Evolutionary conservation across 2,797 vertebrate species (phyloP), one percentile per base, ranked within the genome.

Genomic region (Cyclopterus lumpus): DNA sequence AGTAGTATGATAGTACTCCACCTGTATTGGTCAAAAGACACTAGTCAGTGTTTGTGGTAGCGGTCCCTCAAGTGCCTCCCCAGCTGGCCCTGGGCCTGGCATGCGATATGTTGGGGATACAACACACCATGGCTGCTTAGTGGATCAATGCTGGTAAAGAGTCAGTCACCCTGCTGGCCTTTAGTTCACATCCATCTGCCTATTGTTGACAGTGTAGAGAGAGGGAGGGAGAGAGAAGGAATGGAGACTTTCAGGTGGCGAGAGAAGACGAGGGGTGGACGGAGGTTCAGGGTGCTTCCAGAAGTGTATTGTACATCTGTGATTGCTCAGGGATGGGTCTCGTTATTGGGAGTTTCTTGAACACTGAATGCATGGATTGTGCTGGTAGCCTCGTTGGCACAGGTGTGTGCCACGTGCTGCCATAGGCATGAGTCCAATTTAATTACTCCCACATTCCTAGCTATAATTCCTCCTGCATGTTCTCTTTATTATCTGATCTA

Each of bases 351-450:
- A 55, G 54, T 61, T 34, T 55, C 38, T 67, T 76, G 28, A 65
- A 68, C 16, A 8, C 32, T 62, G 53, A 74, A 32, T 77, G 34
- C 22, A 12, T 42, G 49, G 51, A 61, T 65, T 66, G 58, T 58
- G 24, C 49, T 66, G 46, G 26, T 66, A 48, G 72, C 24, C 46
- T 71, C 40, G 28, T 34, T 65, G 71, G 42, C 58, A 62, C 76
- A 78, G 57, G 76, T 84, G 75, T 65, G 32, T 61, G 36, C 69
- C 75, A 81, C 28, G 7, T 79, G 75, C 69, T 60, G 38, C 49
- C 16, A 24, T 28, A n/a, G 48, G 59, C 48, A 18, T 1, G 14
- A 22, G 32, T 49, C 71, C 48, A 51, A 74, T 10, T 16, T 44
- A 22, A 58, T 49, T 67, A 75, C 11, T 59, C 57, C 40, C 38